A percentile compares a stretch with the other conserved stretches of the same genome.
Evolutionary conservation across 1,140 invertebrate species (phyloP).

Genomic region (Idris sp.): DNA sequence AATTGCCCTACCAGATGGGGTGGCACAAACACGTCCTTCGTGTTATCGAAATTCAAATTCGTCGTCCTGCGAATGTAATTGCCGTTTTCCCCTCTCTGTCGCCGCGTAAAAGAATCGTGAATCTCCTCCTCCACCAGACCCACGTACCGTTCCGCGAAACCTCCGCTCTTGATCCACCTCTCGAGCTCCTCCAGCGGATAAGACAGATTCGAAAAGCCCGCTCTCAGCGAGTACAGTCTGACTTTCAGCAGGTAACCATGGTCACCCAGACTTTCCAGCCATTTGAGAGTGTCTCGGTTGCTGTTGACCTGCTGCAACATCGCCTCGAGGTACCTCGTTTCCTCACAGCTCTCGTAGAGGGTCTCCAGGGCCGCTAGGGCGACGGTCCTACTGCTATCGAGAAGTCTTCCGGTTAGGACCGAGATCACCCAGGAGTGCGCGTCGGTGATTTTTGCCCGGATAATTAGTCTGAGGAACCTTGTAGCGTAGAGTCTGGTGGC

Average conservation of each 20-base stretch:
- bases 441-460: constrained; percentile 83
- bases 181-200: constrained; percentile 73
- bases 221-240: constrained; percentile 87
- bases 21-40: constrained; percentile 84
- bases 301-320: constrained; percentile 77
- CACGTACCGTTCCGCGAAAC: constrained; percentile 85
- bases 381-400: constrained; percentile 87
- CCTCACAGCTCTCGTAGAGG: constrained; percentile 95
- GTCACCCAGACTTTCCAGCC: constrained; percentile 87
- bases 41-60: constrained; percentile 64
- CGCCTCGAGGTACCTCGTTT: constrained; percentile 89
- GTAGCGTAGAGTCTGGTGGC: constrained; percentile 92
- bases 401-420: constrained; percentile 88
- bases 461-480: constrained; percentile 90
- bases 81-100: constrained; percentile 89
- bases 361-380: constrained; percentile 87
- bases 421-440: constrained; percentile 87
- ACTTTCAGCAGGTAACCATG: constrained; percentile 89
- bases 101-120: constrained; percentile 90
- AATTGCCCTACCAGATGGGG: constrained; percentile 94
- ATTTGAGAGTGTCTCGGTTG: constrained; percentile 67
- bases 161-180: constrained; percentile 72
- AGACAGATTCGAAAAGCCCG: constrained; percentile 80
- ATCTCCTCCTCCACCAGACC: constrained; percentile 91
- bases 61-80: constrained; percentile 83